Evolutionary conservation across 2,113 vertebrate genomes (phyloP).

Genomic region (Trematocara nigrifrons): DNA sequence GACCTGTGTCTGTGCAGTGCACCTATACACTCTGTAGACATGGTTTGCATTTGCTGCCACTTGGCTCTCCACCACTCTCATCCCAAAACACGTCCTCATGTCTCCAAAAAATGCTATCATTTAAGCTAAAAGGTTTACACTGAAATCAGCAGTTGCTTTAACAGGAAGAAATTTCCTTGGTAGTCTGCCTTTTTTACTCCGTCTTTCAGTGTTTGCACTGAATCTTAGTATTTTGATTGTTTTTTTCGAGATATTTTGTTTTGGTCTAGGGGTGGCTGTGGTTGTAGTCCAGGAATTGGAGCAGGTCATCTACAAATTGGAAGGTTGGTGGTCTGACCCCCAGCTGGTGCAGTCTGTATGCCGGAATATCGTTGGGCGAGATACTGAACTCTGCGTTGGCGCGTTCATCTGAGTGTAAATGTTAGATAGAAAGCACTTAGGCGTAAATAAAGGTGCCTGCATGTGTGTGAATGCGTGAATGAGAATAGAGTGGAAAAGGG

Average conservation of each 20-base stretch:
- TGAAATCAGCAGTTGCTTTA: background rate
- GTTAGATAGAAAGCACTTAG: background rate
- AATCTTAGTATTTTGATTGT: accelerated
- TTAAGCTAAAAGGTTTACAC: background rate
- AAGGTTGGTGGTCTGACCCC: background rate
- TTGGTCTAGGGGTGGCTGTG: background rate
- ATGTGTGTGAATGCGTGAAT: background rate
- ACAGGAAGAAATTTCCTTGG: accelerated
- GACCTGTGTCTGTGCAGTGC: background rate
- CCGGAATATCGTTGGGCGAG: background rate
- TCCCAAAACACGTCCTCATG: accelerated
- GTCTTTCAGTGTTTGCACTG: background rate
- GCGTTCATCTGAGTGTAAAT: background rate
- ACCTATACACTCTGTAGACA: background rate
- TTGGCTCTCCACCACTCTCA: background rate
- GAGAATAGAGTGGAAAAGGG: background rate
- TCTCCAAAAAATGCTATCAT: background rate
- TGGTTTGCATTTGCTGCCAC: background rate
- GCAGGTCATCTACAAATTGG: background rate
- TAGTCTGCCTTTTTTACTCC: accelerated
- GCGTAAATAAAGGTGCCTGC: background rate
- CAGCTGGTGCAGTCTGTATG: background rate
- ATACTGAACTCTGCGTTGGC: accelerated
- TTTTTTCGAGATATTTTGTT: background rate
- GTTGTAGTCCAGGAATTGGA: background rate